A percentile compares a stretch with the other conserved stretches of the same genome.
Conservation (phyloP, 2,797 vertebrate species). For the Fratercula arctica region DNA sequence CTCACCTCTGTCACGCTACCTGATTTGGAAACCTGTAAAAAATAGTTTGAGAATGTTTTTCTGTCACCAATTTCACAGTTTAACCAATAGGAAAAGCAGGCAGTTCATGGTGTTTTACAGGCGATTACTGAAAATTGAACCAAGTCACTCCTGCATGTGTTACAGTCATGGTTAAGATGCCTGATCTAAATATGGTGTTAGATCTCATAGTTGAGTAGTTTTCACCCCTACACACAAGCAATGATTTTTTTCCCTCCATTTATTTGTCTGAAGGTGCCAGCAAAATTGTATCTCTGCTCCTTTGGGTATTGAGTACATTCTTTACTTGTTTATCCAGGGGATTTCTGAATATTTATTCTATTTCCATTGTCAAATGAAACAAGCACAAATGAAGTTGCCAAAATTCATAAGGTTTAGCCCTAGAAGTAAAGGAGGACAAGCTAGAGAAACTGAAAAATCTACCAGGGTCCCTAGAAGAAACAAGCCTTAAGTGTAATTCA, state of each 20-base stretch:
- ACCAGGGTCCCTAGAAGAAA: not conserved
- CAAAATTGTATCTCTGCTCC: not conserved
- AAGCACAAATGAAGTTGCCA: not conserved
- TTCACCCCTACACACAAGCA: not conserved
- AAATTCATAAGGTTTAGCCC: not conserved
- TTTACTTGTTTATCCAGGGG: not conserved
- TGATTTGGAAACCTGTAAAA: not conserved
- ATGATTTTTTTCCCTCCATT: not conserved
- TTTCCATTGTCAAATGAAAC: not conserved
- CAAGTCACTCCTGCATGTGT: not conserved
- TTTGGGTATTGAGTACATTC: not conserved
- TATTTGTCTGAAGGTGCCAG: not conserved
- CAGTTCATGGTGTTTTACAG: not conserved
- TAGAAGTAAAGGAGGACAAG: not conserved
- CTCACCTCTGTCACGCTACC: accelerated
- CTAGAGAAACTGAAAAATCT: not conserved
- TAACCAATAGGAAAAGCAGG: not conserved
- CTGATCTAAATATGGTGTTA: not conserved
- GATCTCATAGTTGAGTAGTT: not conserved
- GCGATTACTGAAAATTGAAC: not conserved
- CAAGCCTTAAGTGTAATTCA: not conserved
- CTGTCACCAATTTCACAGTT: not conserved
- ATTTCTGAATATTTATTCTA: not conserved
- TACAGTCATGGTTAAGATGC: not conserved
- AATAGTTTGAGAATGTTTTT: not conserved